Evolutionary conservation across 2,888 invertebrate species (phyloP), one percentile per base, ranked within the genome.

Genomic region (Coenonympha arcania): DNA sequence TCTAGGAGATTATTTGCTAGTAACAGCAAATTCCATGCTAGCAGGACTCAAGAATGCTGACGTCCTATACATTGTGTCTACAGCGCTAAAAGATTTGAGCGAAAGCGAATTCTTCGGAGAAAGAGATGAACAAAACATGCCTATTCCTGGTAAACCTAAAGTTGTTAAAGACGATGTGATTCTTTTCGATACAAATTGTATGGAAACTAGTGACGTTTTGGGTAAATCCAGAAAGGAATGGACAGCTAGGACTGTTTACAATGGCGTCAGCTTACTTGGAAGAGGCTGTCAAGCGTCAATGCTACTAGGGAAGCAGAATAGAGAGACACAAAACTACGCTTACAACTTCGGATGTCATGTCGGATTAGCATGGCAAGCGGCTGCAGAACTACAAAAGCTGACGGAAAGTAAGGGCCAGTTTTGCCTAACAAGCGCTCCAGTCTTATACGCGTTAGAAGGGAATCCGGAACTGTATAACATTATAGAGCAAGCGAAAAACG

Each of bases 91-190:
- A 65, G 94, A 96, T 67, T 84, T 95, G 54, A 91, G 93, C 33
- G 93, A 94, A 76, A 92, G 93, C 0, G 95, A 95, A 78, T 96
- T 94, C 64, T 88, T 93, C 15, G 92, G 92, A 0, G 90, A 92
- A 18, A 87, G 92, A 62, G 94, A 95, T 62, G 89, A 89, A 52
- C 92, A 93, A 64, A 94, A 94, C 57, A 90, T 91, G 76, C 91
- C 93, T 0, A 63, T 92, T 11, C 93, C 94, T 2, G 89, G 91
- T 0, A 85, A 88, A 64, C 91, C 91, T 0, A 85, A 81, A 42
- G 63, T 73, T 40, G 63, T 63, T 0, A 69, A 58, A 1, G 73
- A 76, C 6, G 78, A 83, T 43, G 65, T 78, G 53, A 78, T 84
- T 0, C 72, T 72, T 0, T 85, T 84, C 42, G 84, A 85, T 47